A percentile compares a stretch with the other conserved stretches of the same genome.
These are phyloP conservation scores for Botia almorhae DNA, from an alignment of 2,797 vertebrate genomes.

Conservation along the genomic window DNA sequence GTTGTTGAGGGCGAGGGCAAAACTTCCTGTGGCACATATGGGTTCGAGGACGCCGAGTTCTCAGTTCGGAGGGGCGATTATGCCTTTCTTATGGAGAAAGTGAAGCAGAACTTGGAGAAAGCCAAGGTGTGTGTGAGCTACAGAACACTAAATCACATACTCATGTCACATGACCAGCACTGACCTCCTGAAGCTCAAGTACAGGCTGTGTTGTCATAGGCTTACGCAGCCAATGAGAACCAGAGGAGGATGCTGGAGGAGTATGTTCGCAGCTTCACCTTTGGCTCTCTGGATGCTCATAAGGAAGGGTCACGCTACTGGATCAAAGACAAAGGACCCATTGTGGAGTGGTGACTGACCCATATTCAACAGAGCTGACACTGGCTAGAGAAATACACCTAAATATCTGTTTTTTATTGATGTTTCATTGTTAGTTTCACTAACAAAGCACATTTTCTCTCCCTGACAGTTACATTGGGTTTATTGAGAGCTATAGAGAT, in stretches of 20 bases:
- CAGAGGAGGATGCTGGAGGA: constrained; percentile 87
- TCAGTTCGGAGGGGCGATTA: constrained; percentile 88
- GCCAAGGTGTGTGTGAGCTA: constrained; percentile 77
- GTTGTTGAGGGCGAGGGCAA: constrained; percentile 76
- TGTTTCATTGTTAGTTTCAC: not conserved
- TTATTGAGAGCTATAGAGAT: constrained; percentile 95
- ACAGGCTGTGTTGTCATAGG: constrained; percentile 64
- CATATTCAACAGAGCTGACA: not conserved
- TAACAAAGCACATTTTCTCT: not conserved
- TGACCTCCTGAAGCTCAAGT: not conserved
- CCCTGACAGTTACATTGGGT: constrained; percentile 87
- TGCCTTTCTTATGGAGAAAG: constrained; percentile 84
- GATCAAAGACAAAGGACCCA: constrained; percentile 93
- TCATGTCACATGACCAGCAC: not conserved
- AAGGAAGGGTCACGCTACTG: constrained; percentile 91
- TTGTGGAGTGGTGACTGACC: constrained; percentile 86
- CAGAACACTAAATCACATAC: not conserved
- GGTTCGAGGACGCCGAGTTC: constrained; percentile 82
- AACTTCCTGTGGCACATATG: constrained; percentile 78
- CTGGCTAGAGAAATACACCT: not conserved
- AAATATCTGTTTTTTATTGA: not conserved
- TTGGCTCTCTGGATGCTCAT: constrained; percentile 87
- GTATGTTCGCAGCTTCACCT: constrained; percentile 85
- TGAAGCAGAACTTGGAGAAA: constrained; percentile 82
- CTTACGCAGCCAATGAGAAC: constrained; percentile 83